phyloP scores from a whole-genome alignment of 2,888 invertebrate species.

The Petrolisthes cinctipes region DNA sequence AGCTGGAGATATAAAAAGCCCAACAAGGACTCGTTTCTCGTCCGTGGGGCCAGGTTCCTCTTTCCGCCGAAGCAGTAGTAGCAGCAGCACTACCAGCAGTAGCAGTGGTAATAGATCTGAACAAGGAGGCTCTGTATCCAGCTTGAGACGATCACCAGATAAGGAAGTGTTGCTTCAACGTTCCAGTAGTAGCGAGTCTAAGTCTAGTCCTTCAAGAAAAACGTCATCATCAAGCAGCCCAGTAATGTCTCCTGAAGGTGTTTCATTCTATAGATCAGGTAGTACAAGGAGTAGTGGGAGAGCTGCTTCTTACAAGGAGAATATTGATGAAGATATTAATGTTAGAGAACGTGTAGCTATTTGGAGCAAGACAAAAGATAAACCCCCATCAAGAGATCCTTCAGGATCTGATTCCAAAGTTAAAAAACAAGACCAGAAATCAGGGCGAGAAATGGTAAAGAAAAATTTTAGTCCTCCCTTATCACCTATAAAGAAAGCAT shows the following conservation, averaged over 20 bases:
- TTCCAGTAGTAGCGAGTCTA: conserved; percentile 38
- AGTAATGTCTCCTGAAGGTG: conserved; percentile 24
- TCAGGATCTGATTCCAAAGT: conserved; percentile 10
- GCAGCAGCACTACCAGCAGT: conserved; percentile 31
- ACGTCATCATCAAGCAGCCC: conserved; percentile 37
- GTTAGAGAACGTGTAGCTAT: conserved; percentile 68
- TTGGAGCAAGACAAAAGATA: conserved; percentile 69
- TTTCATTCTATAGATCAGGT: conserved; percentile 41
- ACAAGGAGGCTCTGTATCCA: conserved; percentile 44
- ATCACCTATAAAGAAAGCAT: conserved; percentile 42
- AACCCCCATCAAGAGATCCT: conserved; percentile 14
- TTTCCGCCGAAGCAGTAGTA: conserved; percentile 41
- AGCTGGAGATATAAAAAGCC: conserved; percentile 45
- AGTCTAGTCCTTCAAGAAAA: conserved; percentile 46
- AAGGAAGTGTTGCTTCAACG: conserved; percentile 25
- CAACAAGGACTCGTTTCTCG: conserved; percentile 45
- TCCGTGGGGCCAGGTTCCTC: conserved; percentile 35
- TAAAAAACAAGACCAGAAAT: conserved; percentile 45
- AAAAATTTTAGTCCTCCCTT: conserved; percentile 41
- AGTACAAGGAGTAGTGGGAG: conserved; percentile 40
- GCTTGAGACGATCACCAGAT: conserved; percentile 39
- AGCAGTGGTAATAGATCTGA: conserved; percentile 30
- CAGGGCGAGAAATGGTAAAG: conserved; percentile 26
- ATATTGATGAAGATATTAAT: conserved; percentile 67
- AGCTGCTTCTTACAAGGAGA: not conserved